These are phyloP conservation scores for Channallabes apus DNA, from an alignment of 2,797 vertebrate species.

Conservation along the genomic window DNA sequence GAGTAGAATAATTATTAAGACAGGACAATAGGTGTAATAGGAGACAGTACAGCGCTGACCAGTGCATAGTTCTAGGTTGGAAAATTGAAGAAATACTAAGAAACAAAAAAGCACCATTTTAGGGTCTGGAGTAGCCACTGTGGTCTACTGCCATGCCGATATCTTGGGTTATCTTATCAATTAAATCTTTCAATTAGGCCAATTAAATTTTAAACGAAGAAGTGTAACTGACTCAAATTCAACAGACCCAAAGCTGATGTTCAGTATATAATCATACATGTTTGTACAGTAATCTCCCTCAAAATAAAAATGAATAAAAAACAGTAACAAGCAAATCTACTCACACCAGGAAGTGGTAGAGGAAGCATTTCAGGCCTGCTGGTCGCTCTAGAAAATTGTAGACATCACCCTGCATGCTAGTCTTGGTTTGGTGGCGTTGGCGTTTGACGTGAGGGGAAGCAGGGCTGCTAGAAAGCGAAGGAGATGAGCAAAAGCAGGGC, in stretches of 20 bases:
- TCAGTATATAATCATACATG: neutral
- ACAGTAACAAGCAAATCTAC: constrained; percentile 62
- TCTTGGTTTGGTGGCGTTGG: constrained; percentile 76
- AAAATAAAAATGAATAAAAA: neutral
- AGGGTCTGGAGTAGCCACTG: too few relatives aligned
- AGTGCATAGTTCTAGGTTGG: too few relatives aligned
- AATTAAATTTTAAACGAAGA: neutral
- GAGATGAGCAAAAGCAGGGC: constrained; percentile 62
- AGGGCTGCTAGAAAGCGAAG: constrained; percentile 59
- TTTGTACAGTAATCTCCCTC: neutral
- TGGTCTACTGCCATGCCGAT: too few relatives aligned
- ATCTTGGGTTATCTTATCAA: neutral
- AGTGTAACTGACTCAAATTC: neutral
- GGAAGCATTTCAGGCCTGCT: constrained; percentile 85
- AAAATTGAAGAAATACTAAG: too few relatives aligned
- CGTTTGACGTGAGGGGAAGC: constrained; percentile 72
- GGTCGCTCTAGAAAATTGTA: constrained; percentile 95
- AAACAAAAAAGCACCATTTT: too few relatives aligned
- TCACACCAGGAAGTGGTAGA: constrained; percentile 92
- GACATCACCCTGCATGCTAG: constrained; percentile 86
- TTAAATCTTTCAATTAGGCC: neutral
- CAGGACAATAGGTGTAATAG: too few relatives aligned
- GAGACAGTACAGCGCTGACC: too few relatives aligned
- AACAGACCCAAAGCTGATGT: neutral
- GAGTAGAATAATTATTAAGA: too few relatives aligned